Base-by-base conservation (phyloP, 2,888 invertebrate species). In the Drosophila kanekoi region DNA sequence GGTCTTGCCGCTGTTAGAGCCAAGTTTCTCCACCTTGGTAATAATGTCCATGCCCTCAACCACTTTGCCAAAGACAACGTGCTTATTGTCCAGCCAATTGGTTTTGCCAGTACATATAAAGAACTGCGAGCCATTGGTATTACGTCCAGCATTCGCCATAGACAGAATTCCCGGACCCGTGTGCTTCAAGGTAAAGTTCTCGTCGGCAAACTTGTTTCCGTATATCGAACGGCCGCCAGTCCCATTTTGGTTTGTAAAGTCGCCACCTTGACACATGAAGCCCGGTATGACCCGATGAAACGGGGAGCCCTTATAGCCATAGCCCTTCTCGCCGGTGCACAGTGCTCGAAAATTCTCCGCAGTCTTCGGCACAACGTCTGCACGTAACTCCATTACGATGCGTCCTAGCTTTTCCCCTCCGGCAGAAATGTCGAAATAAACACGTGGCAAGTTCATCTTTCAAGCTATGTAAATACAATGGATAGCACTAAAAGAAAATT, bases 231-330 rank as follows among this genome's bases (percentile, higher is more conserved):
- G 98, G 77, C 98, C 98, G 67, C 97, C 97, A 86, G 97, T 97
- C 93, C 98, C 98, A 92, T 97, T 97, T 95, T 98, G 96, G 92
- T 96, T 96, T 81, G 98, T 98, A 92, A 98, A 98, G 92, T 98
- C 98, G 80, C 98, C 97, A 53, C 97, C 98, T 94, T 98, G 98
- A 93, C 97, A 96, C 98, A 98, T 98, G 94, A 98, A 98, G 93
- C 97, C 97, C 78, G 98, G 98, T 93, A 98, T 98, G 87, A 98
- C 96, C 79, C 98, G 96, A 93, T 98, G 98, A 95, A 98, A 98
- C 80, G 95, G 96, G 92, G 96, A 97, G 81, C 96, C 96, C 93
- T 97, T 97, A 94, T 96, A 98, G 52, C 98, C 98, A 90, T 96
- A 97, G 71, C 98, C 98, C 92, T 96, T 97, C 92, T 98, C 98